A percentile compares a stretch with the other conserved stretches of the same genome.
Evolutionary conservation across 1,140 invertebrate species (phyloP).

Genomic region (Archegozetes longisetosus): DNA sequence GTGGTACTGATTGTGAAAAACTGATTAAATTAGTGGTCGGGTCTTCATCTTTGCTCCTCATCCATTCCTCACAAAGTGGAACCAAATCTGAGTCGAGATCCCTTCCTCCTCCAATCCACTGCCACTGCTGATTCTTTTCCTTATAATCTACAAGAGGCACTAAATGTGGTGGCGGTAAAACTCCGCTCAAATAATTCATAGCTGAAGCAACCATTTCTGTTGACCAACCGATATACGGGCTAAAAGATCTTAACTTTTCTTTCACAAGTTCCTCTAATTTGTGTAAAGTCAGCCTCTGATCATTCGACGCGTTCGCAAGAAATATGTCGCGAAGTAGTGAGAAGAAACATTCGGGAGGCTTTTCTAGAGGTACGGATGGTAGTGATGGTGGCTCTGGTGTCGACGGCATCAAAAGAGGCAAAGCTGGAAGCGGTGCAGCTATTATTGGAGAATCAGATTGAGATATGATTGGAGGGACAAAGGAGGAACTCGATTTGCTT

Average conservation of each 20-base stretch:
- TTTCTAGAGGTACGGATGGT: neutral
- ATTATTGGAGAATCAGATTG: neutral
- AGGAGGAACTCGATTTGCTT: neutral
- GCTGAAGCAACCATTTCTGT: constrained; percentile 10
- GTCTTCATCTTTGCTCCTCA: constrained; percentile 28
- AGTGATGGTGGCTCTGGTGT: neutral
- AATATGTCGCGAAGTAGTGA: constrained; percentile 35
- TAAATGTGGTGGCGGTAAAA: constrained; percentile 7
- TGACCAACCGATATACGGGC: constrained; percentile 2
- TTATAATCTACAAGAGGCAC: constrained; percentile 54
- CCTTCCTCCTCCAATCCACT: constrained; percentile 76
- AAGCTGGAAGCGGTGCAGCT: neutral
- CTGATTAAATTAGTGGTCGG: constrained; percentile 34
- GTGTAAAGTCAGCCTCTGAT: constrained; percentile 7
- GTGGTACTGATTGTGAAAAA: constrained; percentile 25
- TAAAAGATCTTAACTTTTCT: constrained; percentile 1
- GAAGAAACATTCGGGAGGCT: constrained; percentile 44
- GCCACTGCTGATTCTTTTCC: constrained; percentile 47
- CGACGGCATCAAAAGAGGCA: neutral
- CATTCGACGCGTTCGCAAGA: constrained; percentile 1
- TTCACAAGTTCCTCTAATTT: constrained; percentile 14
- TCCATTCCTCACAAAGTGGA: constrained; percentile 55
- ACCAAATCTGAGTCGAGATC: constrained; percentile 65
- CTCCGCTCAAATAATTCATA: constrained; percentile 13
- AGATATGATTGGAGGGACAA: neutral